Percentiles rank a stretch among this genome's conserved stretches.
Evolutionary conservation across 2,797 vertebrate genomes (phyloP).

Genomic region (Myotis myotis): DNA sequence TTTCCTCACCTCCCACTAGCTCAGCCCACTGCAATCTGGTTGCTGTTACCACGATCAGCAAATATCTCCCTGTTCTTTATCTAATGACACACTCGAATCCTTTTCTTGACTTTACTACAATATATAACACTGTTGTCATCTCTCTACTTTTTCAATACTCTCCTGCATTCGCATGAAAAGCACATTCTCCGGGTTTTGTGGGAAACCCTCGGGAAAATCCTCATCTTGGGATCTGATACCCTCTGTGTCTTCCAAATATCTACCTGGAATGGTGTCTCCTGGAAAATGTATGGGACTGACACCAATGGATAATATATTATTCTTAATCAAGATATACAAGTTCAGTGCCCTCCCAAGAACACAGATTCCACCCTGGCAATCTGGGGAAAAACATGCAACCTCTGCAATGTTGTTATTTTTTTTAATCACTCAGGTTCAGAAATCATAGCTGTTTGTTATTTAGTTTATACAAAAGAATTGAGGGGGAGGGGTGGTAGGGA

Average conservation of each 20-base stretch:
- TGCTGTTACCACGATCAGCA: conserved; percentile 53
- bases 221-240: background rate
- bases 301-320: background rate
- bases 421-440: background rate
- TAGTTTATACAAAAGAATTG: background rate
- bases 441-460: background rate
- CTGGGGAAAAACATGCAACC: background rate
- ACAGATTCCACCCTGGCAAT: background rate
- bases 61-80: conserved; percentile 62
- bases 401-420: background rate
- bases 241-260: background rate
- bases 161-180: background rate
- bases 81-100: conserved; percentile 59
- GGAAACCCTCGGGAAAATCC: background rate
- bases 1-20: conserved; percentile 68
- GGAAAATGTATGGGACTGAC: background rate
- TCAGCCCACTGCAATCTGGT: conserved; percentile 72
- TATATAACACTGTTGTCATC: background rate
- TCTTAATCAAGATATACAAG: background rate
- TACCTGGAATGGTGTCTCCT: background rate
- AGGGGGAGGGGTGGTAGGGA: rapidly evolving
- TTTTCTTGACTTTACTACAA: conserved; percentile 42
- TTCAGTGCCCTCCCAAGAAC: background rate
- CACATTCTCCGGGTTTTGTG: background rate
- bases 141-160: background rate